These are phyloP conservation scores for Trichomycterus rosablanca DNA, from an alignment of 2,113 vertebrate genomes.

Conservation along the genomic window DNA sequence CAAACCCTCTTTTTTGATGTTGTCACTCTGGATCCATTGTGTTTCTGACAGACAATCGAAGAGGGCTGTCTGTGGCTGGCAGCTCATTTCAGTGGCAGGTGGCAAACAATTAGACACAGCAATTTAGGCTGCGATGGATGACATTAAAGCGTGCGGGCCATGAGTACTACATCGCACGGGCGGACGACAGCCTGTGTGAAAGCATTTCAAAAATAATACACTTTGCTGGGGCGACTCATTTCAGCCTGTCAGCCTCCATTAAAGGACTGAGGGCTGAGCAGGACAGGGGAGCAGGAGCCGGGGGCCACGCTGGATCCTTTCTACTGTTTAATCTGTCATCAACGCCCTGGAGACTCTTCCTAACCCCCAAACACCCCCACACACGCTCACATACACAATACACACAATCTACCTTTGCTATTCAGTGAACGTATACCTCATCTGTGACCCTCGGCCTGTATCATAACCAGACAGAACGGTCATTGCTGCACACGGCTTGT, in stretches of 20 bases:
- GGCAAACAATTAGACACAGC: slow-evolving; percentile 99
- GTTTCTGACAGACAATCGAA: slow-evolving; percentile 88
- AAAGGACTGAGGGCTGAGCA: slow-evolving; percentile 84
- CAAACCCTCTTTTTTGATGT: slow-evolving; percentile 85
- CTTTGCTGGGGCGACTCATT: slow-evolving; percentile 92
- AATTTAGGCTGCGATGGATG: slow-evolving; percentile 85
- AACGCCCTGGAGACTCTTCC: slow-evolving; percentile 82
- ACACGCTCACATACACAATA: slow-evolving; percentile 8
- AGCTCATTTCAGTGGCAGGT: slow-evolving; percentile 99
- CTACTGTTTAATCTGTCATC: slow-evolving; percentile 96
- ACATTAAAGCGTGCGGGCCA: slow-evolving; percentile 90
- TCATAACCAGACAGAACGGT: slow-evolving; percentile 63
- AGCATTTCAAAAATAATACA: slow-evolving; percentile 99
- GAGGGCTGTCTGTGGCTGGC: slow-evolving; percentile 82
- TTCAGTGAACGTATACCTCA: slow-evolving; percentile 87
- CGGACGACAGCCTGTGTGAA: slow-evolving; percentile 92
- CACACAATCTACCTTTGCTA: slow-evolving; percentile 56
- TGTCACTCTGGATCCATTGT: slow-evolving; percentile 91
- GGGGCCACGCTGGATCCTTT: slow-evolving; percentile 76
- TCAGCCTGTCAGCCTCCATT: slow-evolving; percentile 97
- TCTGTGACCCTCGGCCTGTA: slow-evolving; percentile 77
- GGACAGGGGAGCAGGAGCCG: slow-evolving; percentile 76
- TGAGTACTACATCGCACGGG: slow-evolving; percentile 85
- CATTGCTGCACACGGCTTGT: slow-evolving; percentile 46
- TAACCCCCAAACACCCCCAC: slow-evolving; percentile 43